These are phyloP conservation scores for Lasioglossum oenotherae DNA, from an alignment of 2,888 invertebrate genomes.

Conservation along the genomic window DNA sequence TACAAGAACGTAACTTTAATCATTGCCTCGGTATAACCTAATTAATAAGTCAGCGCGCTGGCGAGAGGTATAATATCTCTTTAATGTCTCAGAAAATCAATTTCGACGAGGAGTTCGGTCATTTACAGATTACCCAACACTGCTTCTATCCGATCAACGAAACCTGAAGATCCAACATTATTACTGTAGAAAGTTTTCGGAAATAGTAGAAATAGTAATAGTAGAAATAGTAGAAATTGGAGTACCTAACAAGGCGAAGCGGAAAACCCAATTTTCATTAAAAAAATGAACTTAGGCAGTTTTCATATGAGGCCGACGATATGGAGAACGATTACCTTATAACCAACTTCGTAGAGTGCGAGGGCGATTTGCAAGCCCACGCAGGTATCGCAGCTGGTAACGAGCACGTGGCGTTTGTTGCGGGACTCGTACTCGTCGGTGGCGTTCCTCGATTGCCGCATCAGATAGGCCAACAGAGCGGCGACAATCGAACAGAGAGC, in stretches of 20 bases:
- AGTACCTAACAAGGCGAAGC: too few species aligned
- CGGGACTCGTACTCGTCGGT: constrained; percentile 85
- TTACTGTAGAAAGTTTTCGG: not conserved
- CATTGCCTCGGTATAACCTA: not conserved
- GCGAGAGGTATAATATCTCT: not conserved
- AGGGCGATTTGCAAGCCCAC: constrained; percentile 90
- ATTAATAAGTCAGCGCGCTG: constrained; percentile 8
- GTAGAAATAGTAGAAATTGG: too few species aligned
- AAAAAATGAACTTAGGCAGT: too few species aligned
- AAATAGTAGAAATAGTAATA: too few species aligned
- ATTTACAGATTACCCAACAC: not conserved
- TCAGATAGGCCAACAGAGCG: constrained; percentile 91
- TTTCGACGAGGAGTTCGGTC: not conserved
- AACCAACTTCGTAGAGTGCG: constrained; percentile 80
- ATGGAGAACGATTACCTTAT: constrained; percentile 75
- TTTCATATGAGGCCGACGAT: too few species aligned
- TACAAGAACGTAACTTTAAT: constrained; percentile 14
- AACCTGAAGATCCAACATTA: not conserved
- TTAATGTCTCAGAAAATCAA: not conserved
- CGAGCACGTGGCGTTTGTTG: constrained; percentile 90
- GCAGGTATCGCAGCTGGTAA: constrained; percentile 92
- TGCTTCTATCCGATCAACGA: not conserved
- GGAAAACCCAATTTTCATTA: too few species aligned
- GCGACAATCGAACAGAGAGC: constrained; percentile 93
- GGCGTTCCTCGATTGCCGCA: constrained; percentile 89